phyloP scores from a whole-genome alignment of 2,888 invertebrate genomes.

The Lymantria dispar region DNA sequence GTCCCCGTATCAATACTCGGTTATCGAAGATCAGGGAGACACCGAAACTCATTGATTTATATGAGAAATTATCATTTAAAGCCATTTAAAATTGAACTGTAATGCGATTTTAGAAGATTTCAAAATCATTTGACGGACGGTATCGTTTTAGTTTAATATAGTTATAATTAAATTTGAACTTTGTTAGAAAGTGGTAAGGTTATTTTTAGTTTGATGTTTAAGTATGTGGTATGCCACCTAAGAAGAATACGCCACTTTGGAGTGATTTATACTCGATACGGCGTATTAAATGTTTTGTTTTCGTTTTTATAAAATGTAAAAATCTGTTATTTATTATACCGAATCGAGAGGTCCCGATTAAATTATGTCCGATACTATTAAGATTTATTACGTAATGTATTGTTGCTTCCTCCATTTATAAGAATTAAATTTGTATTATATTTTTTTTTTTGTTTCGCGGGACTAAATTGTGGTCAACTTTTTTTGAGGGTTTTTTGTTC shows the following conservation, averaged over 20 bases:
- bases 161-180: slow-evolving; percentile 8
- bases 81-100: slow-evolving; percentile 18
- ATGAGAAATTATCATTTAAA: slow-evolving; percentile 43
- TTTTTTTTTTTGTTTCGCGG: slow-evolving; percentile 27
- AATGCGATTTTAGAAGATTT: background rate
- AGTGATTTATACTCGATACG: slow-evolving; percentile 79
- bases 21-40: slow-evolving; percentile 52
- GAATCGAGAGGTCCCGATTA: slow-evolving; percentile 79
- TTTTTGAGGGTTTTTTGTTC: slow-evolving; percentile 25
- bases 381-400: slow-evolving; percentile 69
- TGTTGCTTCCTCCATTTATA: slow-evolving; percentile 62
- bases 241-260: slow-evolving; percentile 75
- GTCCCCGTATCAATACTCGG: slow-evolving; percentile 49
- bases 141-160: slow-evolving; percentile 1
- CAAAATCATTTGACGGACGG: slow-evolving; percentile 10
- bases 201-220: slow-evolving; percentile 11
- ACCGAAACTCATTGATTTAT: slow-evolving; percentile 57
- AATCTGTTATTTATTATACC: slow-evolving; percentile 78
- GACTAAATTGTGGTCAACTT: slow-evolving; percentile 28
- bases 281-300: slow-evolving; percentile 78
- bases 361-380: slow-evolving; percentile 73
- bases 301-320: slow-evolving; percentile 74
- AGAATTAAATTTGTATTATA: slow-evolving; percentile 35
- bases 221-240: slow-evolving; percentile 68
- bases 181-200: slow-evolving; percentile 12